phyloP scores from a whole-genome alignment of 2,888 invertebrate species.

The Lathronympha strigana region DNA sequence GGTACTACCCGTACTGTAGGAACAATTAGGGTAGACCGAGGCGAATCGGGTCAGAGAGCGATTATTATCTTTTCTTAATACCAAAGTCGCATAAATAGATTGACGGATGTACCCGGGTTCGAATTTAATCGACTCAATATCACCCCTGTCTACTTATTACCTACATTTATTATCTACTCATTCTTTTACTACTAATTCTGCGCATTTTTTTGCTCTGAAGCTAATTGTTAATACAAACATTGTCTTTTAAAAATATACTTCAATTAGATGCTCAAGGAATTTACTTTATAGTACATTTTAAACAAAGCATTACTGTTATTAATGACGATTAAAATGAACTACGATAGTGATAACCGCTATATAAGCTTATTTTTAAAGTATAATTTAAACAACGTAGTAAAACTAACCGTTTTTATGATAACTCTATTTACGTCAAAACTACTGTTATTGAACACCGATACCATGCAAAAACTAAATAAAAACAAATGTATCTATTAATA shows the following conservation, averaged over 20 bases:
- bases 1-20: no score
- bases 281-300: neutral
- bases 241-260: neutral
- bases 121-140: no score
- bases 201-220: neutral
- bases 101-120: no score
- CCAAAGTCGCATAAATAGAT: no score
- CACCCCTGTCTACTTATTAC: no score
- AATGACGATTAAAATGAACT: neutral
- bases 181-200: neutral
- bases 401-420: neutral
- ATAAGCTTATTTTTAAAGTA: neutral
- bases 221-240: neutral
- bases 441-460: conserved; percentile 12
- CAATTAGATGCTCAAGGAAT: neutral
- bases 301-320: neutral
- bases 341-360: neutral
- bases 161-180: no score
- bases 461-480: conserved; percentile 17
- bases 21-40: no score
- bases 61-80: no score
- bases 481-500: conserved; percentile 8
- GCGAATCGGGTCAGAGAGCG: no score
- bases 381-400: conserved; percentile 9
- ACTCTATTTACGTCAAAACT: conserved; percentile 8